Base-by-base conservation (phyloP, 2,888 invertebrate genomes). In the Macropis europaea region DNA sequence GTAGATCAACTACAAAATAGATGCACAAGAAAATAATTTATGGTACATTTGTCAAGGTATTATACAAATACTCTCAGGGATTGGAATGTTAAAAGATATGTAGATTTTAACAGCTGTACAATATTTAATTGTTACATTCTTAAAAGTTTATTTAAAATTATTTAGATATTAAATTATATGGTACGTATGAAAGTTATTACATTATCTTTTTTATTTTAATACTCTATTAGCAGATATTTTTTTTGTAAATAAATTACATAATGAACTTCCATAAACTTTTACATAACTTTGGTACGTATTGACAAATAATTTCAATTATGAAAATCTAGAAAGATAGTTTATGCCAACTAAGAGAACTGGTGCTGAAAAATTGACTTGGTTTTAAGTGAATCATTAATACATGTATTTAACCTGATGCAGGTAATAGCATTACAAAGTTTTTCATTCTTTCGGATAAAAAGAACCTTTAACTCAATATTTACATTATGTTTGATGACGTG, bases 381-480 rank as follows among this genome's bases (percentile, higher is more conserved):
- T 4, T 43, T 30, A 19, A 38, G 15, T 17, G 28, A 48, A 56
- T 15, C 13, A 9, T 17, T 9, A 43, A 48, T 56, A 40, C n/a
- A n/a, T n/a, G n/a, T 32, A 66, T 50, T 52, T 52, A 48, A 67
- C 61, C 67, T 72, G 67, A 71, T 61, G 28, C 57, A 67, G 66
- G 56, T 53, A 36, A 61, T 47, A 66, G 64, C 0, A 7, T 43
- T 60, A 36, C 15, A 36, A 43, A 11, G 17, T 38, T 50, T 28
- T 43, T 9, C 9, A 57, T 19, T 36, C 30, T 45, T 60, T 40
- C 47, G 13, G 4, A 36, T n/a, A 38, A 28, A 59, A 59, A 72
- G 36, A 59, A 40, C 43, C 9, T 36, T 13, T 3, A 36, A 13
- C 7, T 38, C 5, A 30, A 48, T 9, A 26, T 32, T 13, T 22